phyloP scores from a whole-genome alignment of 2,113 vertebrate genomes.

The Lepus timidus region DNA sequence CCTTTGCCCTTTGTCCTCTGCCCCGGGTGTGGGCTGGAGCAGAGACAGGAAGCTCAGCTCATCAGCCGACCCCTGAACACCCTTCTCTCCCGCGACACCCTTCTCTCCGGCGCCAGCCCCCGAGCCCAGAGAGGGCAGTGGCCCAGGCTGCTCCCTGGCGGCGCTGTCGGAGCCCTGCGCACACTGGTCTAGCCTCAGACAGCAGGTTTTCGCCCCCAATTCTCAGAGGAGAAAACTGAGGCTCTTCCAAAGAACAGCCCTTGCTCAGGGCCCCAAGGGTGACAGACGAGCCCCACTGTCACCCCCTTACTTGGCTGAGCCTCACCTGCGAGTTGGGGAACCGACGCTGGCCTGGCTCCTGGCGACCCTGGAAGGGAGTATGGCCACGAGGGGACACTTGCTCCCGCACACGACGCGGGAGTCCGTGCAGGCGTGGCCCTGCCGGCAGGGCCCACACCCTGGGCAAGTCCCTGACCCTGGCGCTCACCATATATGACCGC shows the following conservation, averaged over 20 bases:
- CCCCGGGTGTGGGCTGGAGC: neutral
- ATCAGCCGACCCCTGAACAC: neutral
- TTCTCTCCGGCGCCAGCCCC: neutral
- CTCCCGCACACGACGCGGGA: neutral
- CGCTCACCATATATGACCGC: no score
- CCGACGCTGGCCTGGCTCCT: neutral
- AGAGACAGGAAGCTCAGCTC: neutral
- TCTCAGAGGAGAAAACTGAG: neutral
- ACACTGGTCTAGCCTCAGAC: neutral
- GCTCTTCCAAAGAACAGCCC: neutral
- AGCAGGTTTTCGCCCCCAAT: neutral
- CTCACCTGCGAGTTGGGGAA: neutral
- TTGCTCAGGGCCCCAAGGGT: neutral
- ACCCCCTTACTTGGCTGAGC: neutral
- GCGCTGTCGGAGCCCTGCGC: neutral
- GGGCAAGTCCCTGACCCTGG: neutral
- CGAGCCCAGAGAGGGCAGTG: neutral
- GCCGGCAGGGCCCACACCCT: neutral
- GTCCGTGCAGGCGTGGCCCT: neutral
- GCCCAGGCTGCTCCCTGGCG: neutral
- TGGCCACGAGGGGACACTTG: neutral
- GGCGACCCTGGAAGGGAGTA: neutral
- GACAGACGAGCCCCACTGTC: neutral
- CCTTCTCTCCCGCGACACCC: neutral
- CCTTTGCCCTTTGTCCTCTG: conserved; percentile 19